These are phyloP conservation scores for Vespertilio murinus DNA, from an alignment of 2,797 vertebrate genomes.

Conservation along the genomic window DNA sequence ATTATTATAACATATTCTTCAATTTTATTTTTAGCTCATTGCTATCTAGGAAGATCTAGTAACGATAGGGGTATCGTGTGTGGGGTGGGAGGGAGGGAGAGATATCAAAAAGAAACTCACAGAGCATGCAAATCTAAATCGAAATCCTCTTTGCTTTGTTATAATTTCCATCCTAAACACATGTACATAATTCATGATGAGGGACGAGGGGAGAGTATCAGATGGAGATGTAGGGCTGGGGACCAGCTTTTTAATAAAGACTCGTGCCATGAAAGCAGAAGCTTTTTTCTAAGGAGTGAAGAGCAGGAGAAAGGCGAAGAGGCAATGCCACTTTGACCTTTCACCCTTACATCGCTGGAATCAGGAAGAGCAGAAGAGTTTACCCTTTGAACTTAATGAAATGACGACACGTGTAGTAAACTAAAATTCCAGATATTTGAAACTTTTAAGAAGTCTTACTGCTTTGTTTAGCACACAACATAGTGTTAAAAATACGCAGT, in stretches of 20 bases:
- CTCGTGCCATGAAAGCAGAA: neutral
- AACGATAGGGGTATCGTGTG: neutral
- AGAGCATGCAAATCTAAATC: slow-evolving; percentile 68
- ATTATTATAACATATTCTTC: slow-evolving; percentile 5
- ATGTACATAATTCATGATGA: slow-evolving; percentile 71
- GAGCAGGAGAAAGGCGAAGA: slow-evolving; percentile 28
- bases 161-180: slow-evolving; percentile 67
- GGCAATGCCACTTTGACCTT: neutral
- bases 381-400: slow-evolving; percentile 45
- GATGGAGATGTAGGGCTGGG: slow-evolving; percentile 2
- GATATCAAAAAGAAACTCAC: slow-evolving; percentile 65
- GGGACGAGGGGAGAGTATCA: slow-evolving; percentile 48
- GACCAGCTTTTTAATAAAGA: slow-evolving; percentile 51
- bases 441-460: slow-evolving; percentile 49
- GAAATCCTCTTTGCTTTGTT: slow-evolving; percentile 71
- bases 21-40: slow-evolving; percentile 49
- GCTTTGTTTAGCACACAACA: slow-evolving; percentile 53
- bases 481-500: neutral
- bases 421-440: slow-evolving; percentile 39
- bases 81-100: neutral
- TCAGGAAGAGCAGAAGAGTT: neutral
- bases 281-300: slow-evolving; percentile 51
- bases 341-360: slow-evolving; percentile 1
- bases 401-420: slow-evolving; percentile 42
- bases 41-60: slow-evolving; percentile 43